These are phyloP conservation scores for Trididemnum clinides DNA, from an alignment of 23 tunicate species.

Conservation along the genomic window DNA sequence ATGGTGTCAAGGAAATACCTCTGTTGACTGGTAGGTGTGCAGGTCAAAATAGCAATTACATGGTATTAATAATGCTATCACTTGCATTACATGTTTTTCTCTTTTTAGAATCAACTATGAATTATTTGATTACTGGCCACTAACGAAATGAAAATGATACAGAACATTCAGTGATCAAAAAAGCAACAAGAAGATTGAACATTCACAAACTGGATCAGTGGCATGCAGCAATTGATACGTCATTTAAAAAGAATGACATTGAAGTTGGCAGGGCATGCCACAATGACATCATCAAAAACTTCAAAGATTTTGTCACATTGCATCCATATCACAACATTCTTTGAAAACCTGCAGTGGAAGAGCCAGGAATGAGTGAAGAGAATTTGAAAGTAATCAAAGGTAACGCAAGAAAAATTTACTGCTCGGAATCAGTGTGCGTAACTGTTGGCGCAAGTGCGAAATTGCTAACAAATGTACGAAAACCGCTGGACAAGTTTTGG, in stretches of 20 bases:
- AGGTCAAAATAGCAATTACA: background rate
- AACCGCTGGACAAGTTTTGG: no score
- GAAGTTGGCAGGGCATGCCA: background rate
- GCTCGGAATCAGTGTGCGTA: no score
- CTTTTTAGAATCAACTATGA: background rate
- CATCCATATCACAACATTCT: background rate
- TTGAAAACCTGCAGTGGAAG: no score
- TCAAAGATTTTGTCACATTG: background rate
- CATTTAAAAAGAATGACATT: background rate
- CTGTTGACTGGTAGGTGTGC: background rate
- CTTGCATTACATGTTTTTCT: background rate
- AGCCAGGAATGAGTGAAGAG: no score
- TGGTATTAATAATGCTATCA: background rate
- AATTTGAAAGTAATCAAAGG: no score
- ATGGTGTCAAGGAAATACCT: no score
- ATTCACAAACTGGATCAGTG: background rate
- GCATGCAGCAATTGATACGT: constrained; percentile 15
- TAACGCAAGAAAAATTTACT: no score
- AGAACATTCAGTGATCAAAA: background rate
- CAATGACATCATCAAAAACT: background rate
- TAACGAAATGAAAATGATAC: background rate
- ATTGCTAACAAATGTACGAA: no score
- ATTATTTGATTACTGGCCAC: background rate
- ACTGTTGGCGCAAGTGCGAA: no score
- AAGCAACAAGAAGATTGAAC: background rate